Evolutionary conservation across 2,888 invertebrate species (phyloP).

Genomic region (Nomada lathburiana): DNA sequence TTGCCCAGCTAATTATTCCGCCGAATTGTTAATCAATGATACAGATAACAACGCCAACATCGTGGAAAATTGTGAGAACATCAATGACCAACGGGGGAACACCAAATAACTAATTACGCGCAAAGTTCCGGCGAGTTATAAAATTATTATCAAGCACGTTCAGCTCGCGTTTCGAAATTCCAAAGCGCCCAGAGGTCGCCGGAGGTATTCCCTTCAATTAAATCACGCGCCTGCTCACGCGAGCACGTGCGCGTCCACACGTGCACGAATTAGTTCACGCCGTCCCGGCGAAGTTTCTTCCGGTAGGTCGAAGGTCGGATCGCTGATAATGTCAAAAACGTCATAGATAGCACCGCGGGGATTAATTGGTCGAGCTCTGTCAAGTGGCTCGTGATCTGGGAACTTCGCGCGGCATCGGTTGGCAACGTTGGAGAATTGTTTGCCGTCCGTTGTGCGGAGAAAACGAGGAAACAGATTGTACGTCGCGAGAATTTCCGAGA

Average conservation of each 20-base stretch:
- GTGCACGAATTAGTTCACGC: constrained; percentile 33
- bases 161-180: constrained; percentile 15
- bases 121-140: not conserved
- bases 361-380: constrained; percentile 14
- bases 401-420: not conserved
- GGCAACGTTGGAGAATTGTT: not conserved
- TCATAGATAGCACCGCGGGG: constrained; percentile 11
- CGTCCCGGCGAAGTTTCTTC: constrained; percentile 1
- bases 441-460: not conserved
- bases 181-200: not conserved
- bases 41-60: too few relatives aligned
- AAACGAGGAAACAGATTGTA: too few relatives aligned
- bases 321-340: constrained; percentile 6
- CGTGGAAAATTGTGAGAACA: too few relatives aligned
- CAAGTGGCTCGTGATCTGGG: constrained; percentile 2
- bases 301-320: constrained; percentile 33
- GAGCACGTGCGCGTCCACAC: not conserved
- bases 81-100: too few relatives aligned
- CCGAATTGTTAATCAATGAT: too few relatives aligned
- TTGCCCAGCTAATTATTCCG: too few relatives aligned
- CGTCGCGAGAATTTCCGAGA: too few relatives aligned
- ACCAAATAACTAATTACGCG: constrained; percentile 3
- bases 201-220: constrained; percentile 34
- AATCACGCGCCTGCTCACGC: constrained; percentile 21
- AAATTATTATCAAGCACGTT: constrained; percentile 1